Evolutionary conservation across 2,888 invertebrate genomes (phyloP), one percentile per base, ranked within the genome.

Genomic region (Amaurobius ferox): DNA sequence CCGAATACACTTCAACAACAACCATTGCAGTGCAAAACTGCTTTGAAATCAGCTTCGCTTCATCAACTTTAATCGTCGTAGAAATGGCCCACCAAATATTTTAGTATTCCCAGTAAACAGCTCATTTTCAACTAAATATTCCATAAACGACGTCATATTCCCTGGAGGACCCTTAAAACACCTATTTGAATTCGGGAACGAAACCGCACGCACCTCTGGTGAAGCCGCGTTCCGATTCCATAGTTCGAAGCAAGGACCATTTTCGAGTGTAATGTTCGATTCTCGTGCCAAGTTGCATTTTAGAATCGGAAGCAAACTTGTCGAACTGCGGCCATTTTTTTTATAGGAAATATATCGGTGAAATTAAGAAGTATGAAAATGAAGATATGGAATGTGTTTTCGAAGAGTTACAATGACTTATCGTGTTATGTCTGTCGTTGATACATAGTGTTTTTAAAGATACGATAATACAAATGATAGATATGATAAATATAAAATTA

Each of bases 261-360:
- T 55, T 55, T 55, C 55, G 23, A 6, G 5, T 19, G 23, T 55
- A 55, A 55, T 55, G 55, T 11, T 19, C 55, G 2, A 23, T 55
- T 55, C 55, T 55, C 55, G 55, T 55, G 55, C 55, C 55, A 55
- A 55, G 23, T 11, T 23, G 23, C 55, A 55, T 55, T 55, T 55
- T 23, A 55, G 55, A 55, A 23, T 5, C 5, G 1, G 23, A 23
- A 2, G 23, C 23, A 55, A 55, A 55, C 55, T 55, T 55, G 55
- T 55, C 55, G 23, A 23, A 19, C 55, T 55, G 5, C 44, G 16
- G 16, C 2, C 44, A 16, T 11, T 44, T 44, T 44, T 16, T 44
- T 44, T 44, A 2, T 7, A 44, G 44, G 16, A 44, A 11, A 44
- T 44, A 11, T 16, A 2, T 44, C n/a, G 13, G 44, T 16, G n/a